Base-by-base conservation (phyloP, 2,113 vertebrate genomes). In the Calyptommatus sinebrachiatus region DNA sequence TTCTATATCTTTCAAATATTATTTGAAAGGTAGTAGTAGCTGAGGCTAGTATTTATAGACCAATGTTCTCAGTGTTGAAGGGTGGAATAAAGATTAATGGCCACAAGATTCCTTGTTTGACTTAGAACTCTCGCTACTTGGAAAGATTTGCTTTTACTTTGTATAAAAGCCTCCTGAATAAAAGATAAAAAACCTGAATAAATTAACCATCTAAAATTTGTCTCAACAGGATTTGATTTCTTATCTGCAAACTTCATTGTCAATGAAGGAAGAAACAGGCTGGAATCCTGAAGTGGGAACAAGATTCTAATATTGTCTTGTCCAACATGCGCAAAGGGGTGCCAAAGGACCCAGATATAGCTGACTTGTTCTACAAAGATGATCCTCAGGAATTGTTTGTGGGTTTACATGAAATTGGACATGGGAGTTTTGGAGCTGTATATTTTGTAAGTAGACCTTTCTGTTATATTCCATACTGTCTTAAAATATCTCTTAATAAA, bases 341-440 rank as follows among this genome's bases (percentile, higher is more conserved):
- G 72, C 91, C 87, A 21, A 95, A 94, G 88, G 95, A 96, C 89
- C 94, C 95, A 5, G 95, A 96, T 70, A 85, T 94, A 86, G 92
- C 94, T 62, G 95, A 96, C 65, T 91, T 96, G 2, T 96, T 96
- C 92, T 90, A 93, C 88, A 95, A 94, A 86, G 95, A 96, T 84
- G 95, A 96, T 87, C 96, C 96, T 18, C 95, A 96, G 69, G 93
- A 94, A 31, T 88, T 96, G 73, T 96, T 96, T 50, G 92, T 96
- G 81, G 95, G 92, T 71, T 89, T 96, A 76, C 95, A 96, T 76
- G 96, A 96, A 88, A 96, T 96, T 21, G 96, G 96, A 77, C 96
- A 96, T 93, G 96, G 96, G 84, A 96, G 96, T 76, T 96, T 96
- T 77, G 95, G 95, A 90, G 95, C 95, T 6, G 95, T 96, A 88